Evolutionary conservation across 1,140 invertebrate species (phyloP).

Genomic region (Chymomyza costata): DNA sequence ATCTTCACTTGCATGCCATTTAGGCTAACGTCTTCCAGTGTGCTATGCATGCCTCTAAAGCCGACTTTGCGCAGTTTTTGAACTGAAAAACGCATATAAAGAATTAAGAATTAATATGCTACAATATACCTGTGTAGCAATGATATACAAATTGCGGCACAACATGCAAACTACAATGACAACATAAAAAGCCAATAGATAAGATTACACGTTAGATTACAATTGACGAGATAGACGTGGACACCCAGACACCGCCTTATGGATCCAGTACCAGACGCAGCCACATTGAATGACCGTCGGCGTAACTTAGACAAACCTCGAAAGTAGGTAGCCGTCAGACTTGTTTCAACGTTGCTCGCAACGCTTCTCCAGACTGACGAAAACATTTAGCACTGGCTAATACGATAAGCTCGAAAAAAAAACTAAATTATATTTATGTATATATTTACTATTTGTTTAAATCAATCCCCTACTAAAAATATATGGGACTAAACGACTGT

Average conservation of each 20-base stretch:
- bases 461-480: too few species aligned
- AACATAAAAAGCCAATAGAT: slow-evolving; percentile 7
- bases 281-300: slow-evolving; percentile 7
- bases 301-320: slow-evolving; percentile 58
- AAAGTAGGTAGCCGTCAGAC: slow-evolving; percentile 55
- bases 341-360: slow-evolving; percentile 37
- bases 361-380: slow-evolving; percentile 48
- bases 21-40: slow-evolving; percentile 75
- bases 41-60: slow-evolving; percentile 79
- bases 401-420: too few species aligned
- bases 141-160: neutral
- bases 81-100: slow-evolving; percentile 32
- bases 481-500: too few species aligned
- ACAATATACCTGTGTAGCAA: neutral
- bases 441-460: too few species aligned
- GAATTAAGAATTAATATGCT: slow-evolving; percentile 13
- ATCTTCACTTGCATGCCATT: slow-evolving; percentile 83
- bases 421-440: too few species aligned
- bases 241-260: slow-evolving; percentile 52
- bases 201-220: slow-evolving; percentile 48
- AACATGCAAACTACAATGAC: slow-evolving; percentile 15
- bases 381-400: slow-evolving; percentile 40
- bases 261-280: slow-evolving; percentile 40
- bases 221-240: slow-evolving; percentile 53
- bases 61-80: slow-evolving; percentile 77